These are phyloP conservation scores for Cyclargus thomasi DNA, from an alignment of 1,140 invertebrate species.

Conservation along the genomic window DNA sequence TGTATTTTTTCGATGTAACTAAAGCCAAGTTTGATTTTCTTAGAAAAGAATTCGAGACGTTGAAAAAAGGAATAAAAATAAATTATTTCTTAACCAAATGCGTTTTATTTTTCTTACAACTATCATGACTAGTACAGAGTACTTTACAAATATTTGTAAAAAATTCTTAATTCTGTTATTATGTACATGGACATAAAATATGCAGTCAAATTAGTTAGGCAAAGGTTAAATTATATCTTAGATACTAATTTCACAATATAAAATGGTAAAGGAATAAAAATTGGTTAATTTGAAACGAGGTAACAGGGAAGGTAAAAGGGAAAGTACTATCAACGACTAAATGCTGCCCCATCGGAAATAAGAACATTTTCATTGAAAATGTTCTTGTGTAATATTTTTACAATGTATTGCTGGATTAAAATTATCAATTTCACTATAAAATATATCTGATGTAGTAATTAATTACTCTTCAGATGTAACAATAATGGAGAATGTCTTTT, in stretches of 20 bases:
- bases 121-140: conserved; percentile 21
- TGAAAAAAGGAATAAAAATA: conserved; percentile 72
- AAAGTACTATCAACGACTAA: neutral
- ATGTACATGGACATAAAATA: neutral
- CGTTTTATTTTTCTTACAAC: conserved; percentile 55
- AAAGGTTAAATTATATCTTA: neutral
- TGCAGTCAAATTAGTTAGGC: neutral
- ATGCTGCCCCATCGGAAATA: too few relatives aligned
- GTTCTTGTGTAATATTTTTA: too few relatives aligned
- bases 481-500: too few relatives aligned
- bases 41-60: conserved; percentile 70
- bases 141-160: conserved; percentile 17
- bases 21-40: conserved; percentile 71
- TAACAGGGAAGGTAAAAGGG: neutral
- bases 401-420: too few relatives aligned
- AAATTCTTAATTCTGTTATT: neutral
- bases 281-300: neutral
- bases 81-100: conserved; percentile 67
- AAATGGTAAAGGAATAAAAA: neutral
- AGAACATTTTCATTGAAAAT: neutral
- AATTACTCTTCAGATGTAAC: too few relatives aligned
- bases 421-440: too few relatives aligned
- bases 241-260: neutral
- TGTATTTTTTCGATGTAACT: conserved; percentile 73
- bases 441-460: too few relatives aligned